Conservation (phyloP, 2,888 invertebrate species). For the Sepioteuthis lessoniana region DNA sequence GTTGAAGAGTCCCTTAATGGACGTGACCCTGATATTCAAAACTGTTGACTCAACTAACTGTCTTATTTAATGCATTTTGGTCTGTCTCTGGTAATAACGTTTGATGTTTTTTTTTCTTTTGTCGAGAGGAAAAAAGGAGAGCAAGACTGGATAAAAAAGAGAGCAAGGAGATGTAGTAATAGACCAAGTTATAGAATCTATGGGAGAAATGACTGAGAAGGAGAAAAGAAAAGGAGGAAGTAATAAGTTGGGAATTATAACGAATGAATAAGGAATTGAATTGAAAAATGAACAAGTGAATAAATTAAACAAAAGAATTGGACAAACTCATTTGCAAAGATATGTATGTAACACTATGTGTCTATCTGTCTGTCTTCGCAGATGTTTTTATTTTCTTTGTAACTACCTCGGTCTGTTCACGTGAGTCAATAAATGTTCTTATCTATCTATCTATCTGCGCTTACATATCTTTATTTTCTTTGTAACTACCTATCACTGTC, state of each 20-base stretch:
- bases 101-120: background rate
- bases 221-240: background rate
- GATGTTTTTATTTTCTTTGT: too few species aligned
- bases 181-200: background rate
- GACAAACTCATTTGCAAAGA: background rate
- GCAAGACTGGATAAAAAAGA: background rate
- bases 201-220: background rate
- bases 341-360: background rate
- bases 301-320: background rate
- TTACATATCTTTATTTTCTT: too few species aligned
- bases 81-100: background rate
- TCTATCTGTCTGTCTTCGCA: too few species aligned
- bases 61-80: background rate
- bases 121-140: background rate
- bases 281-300: background rate
- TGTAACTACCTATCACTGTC: too few species aligned
- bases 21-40: background rate
- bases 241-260: background rate
- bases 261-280: background rate
- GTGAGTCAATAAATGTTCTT: too few species aligned
- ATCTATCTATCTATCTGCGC: too few species aligned
- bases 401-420: too few species aligned
- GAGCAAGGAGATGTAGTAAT: background rate
- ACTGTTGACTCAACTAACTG: background rate
- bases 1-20: constrained; percentile 8